Base-by-base conservation (phyloP, 1,140 invertebrate species). In the Drosophila sulfurigaster region DNA sequence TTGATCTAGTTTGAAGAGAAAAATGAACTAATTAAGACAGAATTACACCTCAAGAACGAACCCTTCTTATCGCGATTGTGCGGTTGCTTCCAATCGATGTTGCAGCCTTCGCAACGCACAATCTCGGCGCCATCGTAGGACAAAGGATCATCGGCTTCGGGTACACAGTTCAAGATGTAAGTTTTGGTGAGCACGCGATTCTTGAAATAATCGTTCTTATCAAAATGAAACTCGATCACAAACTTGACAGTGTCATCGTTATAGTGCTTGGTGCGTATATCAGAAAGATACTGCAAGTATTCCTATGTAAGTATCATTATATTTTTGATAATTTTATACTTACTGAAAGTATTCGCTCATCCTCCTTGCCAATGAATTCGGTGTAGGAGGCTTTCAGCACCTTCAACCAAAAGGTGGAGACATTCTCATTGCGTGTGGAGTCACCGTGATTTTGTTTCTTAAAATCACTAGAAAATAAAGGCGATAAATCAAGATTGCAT, bases 111-210 rank as follows among this genome's bases (percentile, higher is more conserved):
- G 92, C 96, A 96, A 93, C 96, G 97, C 76, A 95, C 95, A 64
- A 99, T 98, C 93, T 98, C 97, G 7, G 98, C 97, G 4, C 98
- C 98, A 93, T 99, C 98, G 93, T 98, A 99, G 71, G 95, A 94
- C 85, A 98, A 97, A 0, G 97, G 97, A 93, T 98, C 97, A 46
- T 95, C 94, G 69, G 95, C 94, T 57, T 98, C 97, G 10, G 97
- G 96, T 10, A 94, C 93, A 91, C 96, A 97, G 91, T 96, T 96
- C 94, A 99, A 96, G 69, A 95, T 94, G 91, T 99, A 99, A 68
- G 96, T 95, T 93, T 99, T 99, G 20, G 96, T 97, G 58, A 99
- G 94, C 25, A 98, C 94, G 1, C 94, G 93, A 93, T 99, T 98
- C 11, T 95, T 95, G 90, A 99, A 99, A 93, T 95, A 98, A 79